Conservation (phyloP, 2,113 vertebrate species). For the Ptyas mucosa region DNA sequence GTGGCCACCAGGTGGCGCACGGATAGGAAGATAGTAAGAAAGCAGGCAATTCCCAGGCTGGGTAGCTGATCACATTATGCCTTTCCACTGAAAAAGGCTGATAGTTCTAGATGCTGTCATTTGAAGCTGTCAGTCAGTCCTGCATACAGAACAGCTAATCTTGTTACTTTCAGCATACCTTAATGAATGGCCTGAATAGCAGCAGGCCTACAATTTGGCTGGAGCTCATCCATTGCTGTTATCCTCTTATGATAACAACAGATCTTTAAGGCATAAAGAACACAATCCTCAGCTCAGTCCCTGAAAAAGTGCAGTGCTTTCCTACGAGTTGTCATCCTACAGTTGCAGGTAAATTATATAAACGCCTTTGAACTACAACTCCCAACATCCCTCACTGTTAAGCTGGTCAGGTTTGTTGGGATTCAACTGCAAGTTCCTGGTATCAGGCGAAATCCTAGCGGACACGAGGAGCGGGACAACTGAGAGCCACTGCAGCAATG, state of each 20-base stretch:
- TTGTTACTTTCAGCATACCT: background rate
- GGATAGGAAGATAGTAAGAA: background rate
- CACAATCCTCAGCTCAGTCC: background rate
- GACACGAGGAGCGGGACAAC: background rate
- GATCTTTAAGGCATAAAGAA: background rate
- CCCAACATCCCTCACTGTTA: background rate
- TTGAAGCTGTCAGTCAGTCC: background rate
- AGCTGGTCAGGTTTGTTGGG: background rate
- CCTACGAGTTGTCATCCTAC: background rate
- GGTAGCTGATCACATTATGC: background rate
- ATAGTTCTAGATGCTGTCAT: no score
- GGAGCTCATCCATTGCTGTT: background rate
- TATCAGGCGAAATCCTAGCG: background rate
- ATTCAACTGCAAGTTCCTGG: background rate
- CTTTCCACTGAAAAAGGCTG: background rate
- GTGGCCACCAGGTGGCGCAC: slow-evolving; percentile 3
- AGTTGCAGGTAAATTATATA: background rate
- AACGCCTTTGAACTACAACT: background rate
- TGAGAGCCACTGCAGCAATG: background rate
- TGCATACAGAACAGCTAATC: no score
- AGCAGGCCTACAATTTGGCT: background rate
- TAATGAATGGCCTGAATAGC: background rate
- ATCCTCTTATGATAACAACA: no score
- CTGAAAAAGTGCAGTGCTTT: background rate
- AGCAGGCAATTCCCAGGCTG: background rate